These are phyloP conservation scores for Pterostichus madidus DNA, from an alignment of 2,888 invertebrate species.

Conservation along the genomic window DNA sequence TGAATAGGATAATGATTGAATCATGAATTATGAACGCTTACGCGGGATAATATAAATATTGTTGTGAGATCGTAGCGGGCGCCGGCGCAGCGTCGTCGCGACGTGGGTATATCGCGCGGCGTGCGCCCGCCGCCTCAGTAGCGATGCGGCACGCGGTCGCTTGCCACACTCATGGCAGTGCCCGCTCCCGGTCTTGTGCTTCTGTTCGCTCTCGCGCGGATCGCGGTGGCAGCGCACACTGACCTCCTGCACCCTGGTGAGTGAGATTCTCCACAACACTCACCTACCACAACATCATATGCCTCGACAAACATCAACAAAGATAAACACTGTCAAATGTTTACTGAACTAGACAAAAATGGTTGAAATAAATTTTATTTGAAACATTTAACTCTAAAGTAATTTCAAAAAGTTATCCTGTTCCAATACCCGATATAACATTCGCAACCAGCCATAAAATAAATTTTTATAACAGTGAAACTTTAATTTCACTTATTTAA, in stretches of 20 bases:
- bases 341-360: too few species aligned
- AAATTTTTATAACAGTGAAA: too few species aligned
- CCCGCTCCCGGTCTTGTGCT: conserved; percentile 52
- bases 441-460: too few species aligned
- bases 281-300: background rate
- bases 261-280: conserved; percentile 17
- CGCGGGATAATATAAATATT: conserved; percentile 61
- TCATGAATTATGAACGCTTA: conserved; percentile 57
- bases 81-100: conserved; percentile 48
- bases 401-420: too few species aligned
- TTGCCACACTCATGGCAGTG: conserved; percentile 57
- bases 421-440: too few species aligned
- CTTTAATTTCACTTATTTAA: too few species aligned
- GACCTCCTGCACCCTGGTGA: conserved; percentile 61
- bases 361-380: too few species aligned
- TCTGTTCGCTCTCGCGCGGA: conserved; percentile 20
- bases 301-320: too few species aligned
- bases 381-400: too few species aligned
- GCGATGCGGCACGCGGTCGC: conserved; percentile 64
- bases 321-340: too few species aligned
- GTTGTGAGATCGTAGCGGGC: conserved; percentile 29
- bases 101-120: conserved; percentile 31
- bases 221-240: conserved; percentile 13
- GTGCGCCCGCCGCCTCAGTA: conserved; percentile 51
- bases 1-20: conserved; percentile 58